These are phyloP conservation scores for Drosophila glabriapex DNA, from an alignment of 2,888 invertebrate genomes.

Conservation along the genomic window DNA sequence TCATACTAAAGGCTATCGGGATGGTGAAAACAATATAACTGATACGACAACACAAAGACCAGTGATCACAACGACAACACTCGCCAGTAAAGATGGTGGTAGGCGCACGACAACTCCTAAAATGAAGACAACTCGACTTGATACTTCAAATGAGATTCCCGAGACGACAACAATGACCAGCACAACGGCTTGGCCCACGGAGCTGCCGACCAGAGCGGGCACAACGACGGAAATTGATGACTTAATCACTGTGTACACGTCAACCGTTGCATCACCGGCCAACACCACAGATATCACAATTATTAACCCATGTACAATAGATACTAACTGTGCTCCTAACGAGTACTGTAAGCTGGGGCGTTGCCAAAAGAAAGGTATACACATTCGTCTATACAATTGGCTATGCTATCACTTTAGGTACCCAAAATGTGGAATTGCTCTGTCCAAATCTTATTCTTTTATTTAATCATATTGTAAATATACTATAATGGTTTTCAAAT, in stretches of 20 bases:
- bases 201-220: slow-evolving; percentile 72
- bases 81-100: slow-evolving; percentile 56
- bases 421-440: slow-evolving; percentile 24
- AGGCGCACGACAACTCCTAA: slow-evolving; percentile 76
- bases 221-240: slow-evolving; percentile 76
- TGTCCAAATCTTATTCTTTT: slow-evolving; percentile 1
- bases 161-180: slow-evolving; percentile 63
- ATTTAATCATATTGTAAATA: slow-evolving; percentile 43
- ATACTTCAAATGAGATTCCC: slow-evolving; percentile 83
- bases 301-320: slow-evolving; percentile 86
- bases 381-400: slow-evolving; percentile 37
- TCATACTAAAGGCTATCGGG: slow-evolving; percentile 84
- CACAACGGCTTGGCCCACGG: slow-evolving; percentile 58
- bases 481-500: slow-evolving; percentile 4
- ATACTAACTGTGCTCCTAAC: slow-evolving; percentile 87
- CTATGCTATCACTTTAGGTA: slow-evolving; percentile 50
- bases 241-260: slow-evolving; percentile 51
- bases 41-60: slow-evolving; percentile 70
- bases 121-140: slow-evolving; percentile 84
- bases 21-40: slow-evolving; percentile 85
- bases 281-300: slow-evolving; percentile 78
- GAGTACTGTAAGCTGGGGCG: slow-evolving; percentile 88
- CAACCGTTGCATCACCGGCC: slow-evolving; percentile 67
- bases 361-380: slow-evolving; percentile 86
- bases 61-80: slow-evolving; percentile 58